Base-by-base conservation (phyloP, 2,113 vertebrate genomes). In the Phoenicopterus ruber region DNA sequence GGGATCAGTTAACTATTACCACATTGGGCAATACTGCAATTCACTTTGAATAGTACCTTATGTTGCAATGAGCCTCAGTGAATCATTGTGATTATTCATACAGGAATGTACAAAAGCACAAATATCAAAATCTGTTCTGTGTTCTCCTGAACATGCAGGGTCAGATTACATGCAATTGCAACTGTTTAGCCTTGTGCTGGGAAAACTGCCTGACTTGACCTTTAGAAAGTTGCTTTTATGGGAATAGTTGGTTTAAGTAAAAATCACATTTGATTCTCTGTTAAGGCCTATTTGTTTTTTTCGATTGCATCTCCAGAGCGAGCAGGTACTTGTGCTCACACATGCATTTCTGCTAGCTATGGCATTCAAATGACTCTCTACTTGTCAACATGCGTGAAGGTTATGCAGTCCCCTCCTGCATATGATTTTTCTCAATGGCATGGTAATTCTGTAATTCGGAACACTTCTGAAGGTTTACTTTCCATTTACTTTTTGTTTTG, bases 41-140 rank as follows among this genome's bases (percentile, higher is more conserved):
- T 96, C 73, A 24, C 40, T 79, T 76, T 85, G 93, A 94, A 91
- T 66, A 65, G 70, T 57, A 95, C 93, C 84, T 93, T 87, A 72
- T 94, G 94, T 85, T 66, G 83, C 94, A 97, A 82, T 22, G 63
- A 82, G 50, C 78, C 87, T 66, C 78, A 17, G 29, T 97, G 96
- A 96, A 94, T 94, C 94, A 95, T 6, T 80, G 71, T 42, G 82
- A 73, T 95, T 96, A 95, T 96, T 96, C 96, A 96, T 46, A 67
- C 46, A 88, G 90, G 80, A 95, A 96, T 90, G 71, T 70, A 80
- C 76, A 81, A 66, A 92, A 95, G 40, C 70, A 88, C 54, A 94
- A 90, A 94, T 93, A 55, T 67, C 25, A 94, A 97, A 97, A 88
- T 94, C 94, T 95, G 70, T 76, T 89, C 83, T 29, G 31, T 83